phyloP scores from a whole-genome alignment of 1,140 invertebrate genomes.

The Chelonus insularis region DNA sequence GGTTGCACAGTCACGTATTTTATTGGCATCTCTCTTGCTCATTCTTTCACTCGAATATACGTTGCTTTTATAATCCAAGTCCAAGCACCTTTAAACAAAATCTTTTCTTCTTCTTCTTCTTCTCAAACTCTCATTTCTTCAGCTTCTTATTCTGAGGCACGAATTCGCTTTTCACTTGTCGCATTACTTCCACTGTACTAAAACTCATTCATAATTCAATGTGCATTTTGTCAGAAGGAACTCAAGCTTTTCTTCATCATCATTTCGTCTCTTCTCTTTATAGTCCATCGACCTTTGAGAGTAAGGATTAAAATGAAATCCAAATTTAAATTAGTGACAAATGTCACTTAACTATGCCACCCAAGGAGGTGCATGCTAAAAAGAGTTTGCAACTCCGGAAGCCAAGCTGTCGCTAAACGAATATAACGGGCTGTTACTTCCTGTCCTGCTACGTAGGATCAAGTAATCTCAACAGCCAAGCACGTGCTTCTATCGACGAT shows the following conservation, averaged over 20 bases:
- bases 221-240: not conserved
- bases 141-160: not conserved
- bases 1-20: slow-evolving; percentile 47
- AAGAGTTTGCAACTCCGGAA: slow-evolving; percentile 38
- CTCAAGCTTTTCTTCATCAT: not conserved
- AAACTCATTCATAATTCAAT: slow-evolving; percentile 5
- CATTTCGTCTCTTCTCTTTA: not conserved
- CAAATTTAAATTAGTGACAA: not conserved
- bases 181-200: not conserved
- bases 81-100: not conserved
- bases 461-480: slow-evolving; percentile 32
- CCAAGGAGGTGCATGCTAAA: not conserved
- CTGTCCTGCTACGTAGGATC: slow-evolving; percentile 32
- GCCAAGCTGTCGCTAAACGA: slow-evolving; percentile 33
- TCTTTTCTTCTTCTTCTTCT: not conserved
- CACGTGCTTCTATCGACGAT: slow-evolving; percentile 30
- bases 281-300: not conserved
- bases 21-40: slow-evolving; percentile 16
- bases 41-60: slow-evolving; percentile 1
- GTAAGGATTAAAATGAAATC: not conserved
- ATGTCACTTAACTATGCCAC: not conserved
- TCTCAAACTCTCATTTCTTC: slow-evolving; percentile 7
- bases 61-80: too few relatives aligned
- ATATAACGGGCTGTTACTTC: slow-evolving; percentile 52
- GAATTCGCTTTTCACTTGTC: slow-evolving; percentile 2